Evolutionary conservation across 2,888 invertebrate species (phyloP).

Genomic region (Amiota communis): DNA sequence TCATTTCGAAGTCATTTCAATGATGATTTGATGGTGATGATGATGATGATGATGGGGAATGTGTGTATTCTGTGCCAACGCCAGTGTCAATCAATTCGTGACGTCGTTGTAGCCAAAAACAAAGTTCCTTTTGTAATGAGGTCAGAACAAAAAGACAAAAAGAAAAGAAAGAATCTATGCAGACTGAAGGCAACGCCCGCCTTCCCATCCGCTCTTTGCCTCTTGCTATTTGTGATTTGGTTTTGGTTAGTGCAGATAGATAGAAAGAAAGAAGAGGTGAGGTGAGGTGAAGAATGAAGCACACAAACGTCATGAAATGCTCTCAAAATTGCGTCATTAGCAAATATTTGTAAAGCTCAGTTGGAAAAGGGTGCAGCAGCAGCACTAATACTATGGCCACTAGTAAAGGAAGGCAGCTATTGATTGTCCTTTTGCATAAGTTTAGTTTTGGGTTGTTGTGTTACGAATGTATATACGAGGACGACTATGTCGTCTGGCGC

Average conservation of each 20-base stretch:
- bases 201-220: not conserved
- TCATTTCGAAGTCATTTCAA: no score
- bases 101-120: not conserved
- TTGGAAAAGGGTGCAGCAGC: conserved; percentile 30
- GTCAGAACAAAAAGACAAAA: conserved; percentile 8
- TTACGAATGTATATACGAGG: no score
- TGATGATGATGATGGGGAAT: not conserved
- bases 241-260: not conserved
- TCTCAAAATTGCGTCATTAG: conserved; percentile 57
- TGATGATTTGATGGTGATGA: no score
- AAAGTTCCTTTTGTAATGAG: not conserved
- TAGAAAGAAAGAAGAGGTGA: not conserved
- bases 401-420: no score
- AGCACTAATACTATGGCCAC: not conserved
- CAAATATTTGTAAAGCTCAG: conserved; percentile 51
- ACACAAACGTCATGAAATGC: conserved; percentile 14
- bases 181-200: conserved; percentile 28
- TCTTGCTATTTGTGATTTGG: not conserved
- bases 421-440: conserved; percentile 45
- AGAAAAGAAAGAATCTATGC: not conserved
- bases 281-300: not conserved
- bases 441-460: no score
- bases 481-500: no score
- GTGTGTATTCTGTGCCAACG: conserved; percentile 22
- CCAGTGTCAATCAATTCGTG: conserved; percentile 47